Evolutionary conservation across 2,797 vertebrate species (phyloP).

Genomic region (Chiroxiphia lanceolata): DNA sequence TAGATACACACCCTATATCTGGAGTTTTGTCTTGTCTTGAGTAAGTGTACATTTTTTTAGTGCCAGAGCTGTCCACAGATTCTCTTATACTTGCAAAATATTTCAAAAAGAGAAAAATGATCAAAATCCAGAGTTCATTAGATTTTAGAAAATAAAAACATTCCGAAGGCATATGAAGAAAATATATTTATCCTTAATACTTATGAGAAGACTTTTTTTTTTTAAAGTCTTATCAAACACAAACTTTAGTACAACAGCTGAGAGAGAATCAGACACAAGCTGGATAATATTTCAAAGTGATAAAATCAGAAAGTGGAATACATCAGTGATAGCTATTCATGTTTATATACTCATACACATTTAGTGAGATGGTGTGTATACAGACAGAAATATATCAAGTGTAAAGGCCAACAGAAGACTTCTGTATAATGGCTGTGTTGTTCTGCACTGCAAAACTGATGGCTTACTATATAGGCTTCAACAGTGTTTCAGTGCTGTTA

Average conservation of each 20-base stretch:
- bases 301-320: background rate
- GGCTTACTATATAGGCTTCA: background rate
- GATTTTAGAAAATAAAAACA: conserved; percentile 9
- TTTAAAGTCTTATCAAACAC: background rate
- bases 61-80: background rate
- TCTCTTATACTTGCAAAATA: background rate
- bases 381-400: background rate
- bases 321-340: background rate
- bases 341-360: background rate
- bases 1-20: background rate
- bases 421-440: background rate
- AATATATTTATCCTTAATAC: conserved; percentile 17
- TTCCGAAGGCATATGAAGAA: background rate
- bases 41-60: background rate
- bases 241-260: background rate
- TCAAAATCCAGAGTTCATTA: conserved; percentile 7
- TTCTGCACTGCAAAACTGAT: background rate
- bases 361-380: background rate
- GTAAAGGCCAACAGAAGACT: background rate
- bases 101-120: conserved; percentile 4
- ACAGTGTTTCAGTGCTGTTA: background rate
- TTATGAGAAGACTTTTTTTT: background rate
- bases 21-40: background rate
- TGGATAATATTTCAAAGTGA: conserved; percentile 4
- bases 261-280: background rate